Conservation (phyloP, 2,797 vertebrate species). For the Neopelma chrysocephalum region DNA sequence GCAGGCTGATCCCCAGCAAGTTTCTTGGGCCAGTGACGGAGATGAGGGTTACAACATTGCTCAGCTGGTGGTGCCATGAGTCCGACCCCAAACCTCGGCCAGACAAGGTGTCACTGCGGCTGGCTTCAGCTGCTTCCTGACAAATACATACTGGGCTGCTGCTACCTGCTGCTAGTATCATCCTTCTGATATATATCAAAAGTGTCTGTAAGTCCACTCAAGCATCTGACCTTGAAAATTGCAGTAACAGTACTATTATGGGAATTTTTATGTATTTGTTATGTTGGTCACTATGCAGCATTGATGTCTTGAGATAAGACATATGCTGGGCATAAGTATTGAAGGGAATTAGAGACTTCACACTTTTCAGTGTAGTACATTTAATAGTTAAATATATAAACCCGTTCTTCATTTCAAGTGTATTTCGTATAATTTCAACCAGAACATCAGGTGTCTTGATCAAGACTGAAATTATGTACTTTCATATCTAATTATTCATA, state of each 20-base stretch:
- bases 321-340: background rate
- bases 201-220: background rate
- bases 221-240: background rate
- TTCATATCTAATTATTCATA: background rate
- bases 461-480: background rate
- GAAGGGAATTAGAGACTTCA: background rate
- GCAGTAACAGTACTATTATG: rapidly evolving
- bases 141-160: background rate
- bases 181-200: background rate
- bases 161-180: background rate
- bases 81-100: rapidly evolving
- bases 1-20: rapidly evolving
- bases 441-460: background rate
- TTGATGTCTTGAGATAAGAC: background rate
- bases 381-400: background rate
- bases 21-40: background rate
- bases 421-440: background rate
- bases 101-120: rapidly evolving
- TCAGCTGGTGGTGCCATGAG: background rate
- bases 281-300: background rate
- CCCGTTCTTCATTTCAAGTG: background rate
- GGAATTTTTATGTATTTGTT: background rate
- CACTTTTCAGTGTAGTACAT: background rate
- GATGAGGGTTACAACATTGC: rapidly evolving
- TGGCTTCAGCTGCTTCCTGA: background rate